Percentiles rank a stretch among this genome's conserved stretches.
Evolutionary conservation across 64 coral and sea anemone species (phyloP).

Genomic region (Catalaphyllia jardinei): DNA sequence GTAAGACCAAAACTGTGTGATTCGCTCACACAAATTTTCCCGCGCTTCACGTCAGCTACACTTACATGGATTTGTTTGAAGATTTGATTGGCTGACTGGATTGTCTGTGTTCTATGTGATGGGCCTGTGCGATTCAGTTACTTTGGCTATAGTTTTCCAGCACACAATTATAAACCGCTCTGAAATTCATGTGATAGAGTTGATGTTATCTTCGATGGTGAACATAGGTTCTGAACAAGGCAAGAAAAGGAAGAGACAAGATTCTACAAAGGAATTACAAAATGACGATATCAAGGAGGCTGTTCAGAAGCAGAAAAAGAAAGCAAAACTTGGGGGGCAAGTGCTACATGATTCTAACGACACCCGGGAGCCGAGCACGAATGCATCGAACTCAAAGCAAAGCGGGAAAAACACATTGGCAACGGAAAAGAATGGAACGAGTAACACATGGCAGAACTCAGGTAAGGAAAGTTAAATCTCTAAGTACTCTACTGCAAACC

Average conservation of each 20-base stretch:
- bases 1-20: too few relatives aligned
- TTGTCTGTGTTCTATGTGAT: too few relatives aligned
- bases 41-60: too few relatives aligned
- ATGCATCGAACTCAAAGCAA: not conserved
- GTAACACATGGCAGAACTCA: not conserved
- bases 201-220: too few relatives aligned
- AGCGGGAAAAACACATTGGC: not conserved
- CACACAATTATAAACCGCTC: too few relatives aligned
- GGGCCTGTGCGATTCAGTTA: too few relatives aligned
- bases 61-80: too few relatives aligned
- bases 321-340: not conserved
- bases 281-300: not conserved
- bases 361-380: not conserved
- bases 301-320: slow-evolving; percentile 14
- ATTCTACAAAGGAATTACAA: not conserved
- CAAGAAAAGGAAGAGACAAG: slow-evolving; percentile 37
- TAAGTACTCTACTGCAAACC: too few relatives aligned
- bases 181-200: too few relatives aligned
- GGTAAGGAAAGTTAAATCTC: not conserved
- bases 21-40: too few relatives aligned
- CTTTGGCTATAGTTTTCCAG: too few relatives aligned
- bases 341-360: not conserved
- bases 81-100: too few relatives aligned
- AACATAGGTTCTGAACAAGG: slow-evolving; percentile 44
- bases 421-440: not conserved